Evolutionary conservation across 2,888 invertebrate genomes (phyloP), one percentile per base, ranked within the genome.

Genomic region (Hypercompe scribonia): DNA sequence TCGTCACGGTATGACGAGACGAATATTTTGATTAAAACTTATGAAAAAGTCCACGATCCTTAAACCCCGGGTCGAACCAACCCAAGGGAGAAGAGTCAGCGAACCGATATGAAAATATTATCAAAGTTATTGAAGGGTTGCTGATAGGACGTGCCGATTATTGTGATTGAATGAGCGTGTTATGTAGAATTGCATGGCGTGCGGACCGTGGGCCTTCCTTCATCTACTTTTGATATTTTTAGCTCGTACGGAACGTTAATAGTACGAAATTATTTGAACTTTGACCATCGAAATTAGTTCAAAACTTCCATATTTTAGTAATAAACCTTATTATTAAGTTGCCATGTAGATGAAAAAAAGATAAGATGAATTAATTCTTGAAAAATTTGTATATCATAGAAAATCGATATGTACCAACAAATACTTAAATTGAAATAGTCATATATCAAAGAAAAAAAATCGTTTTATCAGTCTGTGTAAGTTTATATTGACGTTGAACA

Each of bases 1-100:
- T 84, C 83, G 82, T 88, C 86, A 88, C 85, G 81, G 82, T 80
- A 79, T 81, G 83, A 80, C 79, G 82, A 81, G 84, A 78, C 84
- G 86, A 87, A 89, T 90, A 90, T 90, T 91, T 91, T 91, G 88
- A 90, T 91, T 91, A 91, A 90, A 91, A 89, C 88, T 90, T 90
- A 88, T 87, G 86, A 87, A 89, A 90, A 87, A 87, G 86, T 86
- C 87, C 87, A 84, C 80, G 69, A 70, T 75, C 72, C 64, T 31
- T 42, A 50, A 39, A 70, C 46, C 67, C 71, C 69, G 80, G 81
- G 63, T 61, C 63, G 33, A 31, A 42, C 39, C 67, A 39, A 68
- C 72, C 72, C 75, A 75, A 75, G 72, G 58, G 68, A 80, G 31
- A 71, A 71, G 79, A 70, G 68, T 13, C 61, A 76, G 84, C 82